Conservation (phyloP, 2,888 invertebrate genomes). For the Dusona sp. region DNA sequence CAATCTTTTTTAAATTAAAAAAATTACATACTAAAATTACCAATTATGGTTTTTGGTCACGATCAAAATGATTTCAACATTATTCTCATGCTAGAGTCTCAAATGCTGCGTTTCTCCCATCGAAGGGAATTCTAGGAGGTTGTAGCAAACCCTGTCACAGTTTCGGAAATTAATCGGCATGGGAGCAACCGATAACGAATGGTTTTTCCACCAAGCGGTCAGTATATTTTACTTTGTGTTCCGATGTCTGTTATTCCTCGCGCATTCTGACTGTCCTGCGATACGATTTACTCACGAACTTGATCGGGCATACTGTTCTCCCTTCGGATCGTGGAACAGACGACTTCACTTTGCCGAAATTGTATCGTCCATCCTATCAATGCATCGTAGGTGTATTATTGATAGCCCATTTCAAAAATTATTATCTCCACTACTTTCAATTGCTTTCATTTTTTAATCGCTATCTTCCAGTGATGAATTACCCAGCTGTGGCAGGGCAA, state of each 20-base stretch:
- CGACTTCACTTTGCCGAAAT: slow-evolving; percentile 31
- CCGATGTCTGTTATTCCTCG: slow-evolving; percentile 78
- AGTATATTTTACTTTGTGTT: slow-evolving; percentile 80
- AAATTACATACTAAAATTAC: slow-evolving; percentile 13
- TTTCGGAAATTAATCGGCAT: slow-evolving; percentile 81
- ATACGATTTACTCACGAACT: slow-evolving; percentile 76
- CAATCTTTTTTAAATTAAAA: slow-evolving; percentile 4
- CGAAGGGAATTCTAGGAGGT: slow-evolving; percentile 42
- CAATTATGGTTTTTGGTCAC: slow-evolving; percentile 48
- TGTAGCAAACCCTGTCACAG: slow-evolving; percentile 73
- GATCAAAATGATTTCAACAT: slow-evolving; percentile 61
- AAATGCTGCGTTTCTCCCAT: slow-evolving; percentile 5
- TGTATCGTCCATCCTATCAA: not conserved
- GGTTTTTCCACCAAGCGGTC: slow-evolving; percentile 78
- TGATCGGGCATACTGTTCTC: slow-evolving; percentile 68
- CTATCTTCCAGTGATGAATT: not conserved
- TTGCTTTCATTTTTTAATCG: slow-evolving; percentile 15
- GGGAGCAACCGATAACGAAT: slow-evolving; percentile 81
- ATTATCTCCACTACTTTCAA: slow-evolving; percentile 8
- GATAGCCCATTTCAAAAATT: not conserved
- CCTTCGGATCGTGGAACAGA: slow-evolving; percentile 14
- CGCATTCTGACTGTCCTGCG: slow-evolving; percentile 74
- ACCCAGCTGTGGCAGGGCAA: not conserved
- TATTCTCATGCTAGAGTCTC: slow-evolving; percentile 27
- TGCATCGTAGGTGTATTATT: not conserved